Percentiles rank a stretch among this genome's conserved stretches.
Evolutionary conservation across 2,888 invertebrate species (phyloP).

Genomic region (Leptopterna dolabrata): DNA sequence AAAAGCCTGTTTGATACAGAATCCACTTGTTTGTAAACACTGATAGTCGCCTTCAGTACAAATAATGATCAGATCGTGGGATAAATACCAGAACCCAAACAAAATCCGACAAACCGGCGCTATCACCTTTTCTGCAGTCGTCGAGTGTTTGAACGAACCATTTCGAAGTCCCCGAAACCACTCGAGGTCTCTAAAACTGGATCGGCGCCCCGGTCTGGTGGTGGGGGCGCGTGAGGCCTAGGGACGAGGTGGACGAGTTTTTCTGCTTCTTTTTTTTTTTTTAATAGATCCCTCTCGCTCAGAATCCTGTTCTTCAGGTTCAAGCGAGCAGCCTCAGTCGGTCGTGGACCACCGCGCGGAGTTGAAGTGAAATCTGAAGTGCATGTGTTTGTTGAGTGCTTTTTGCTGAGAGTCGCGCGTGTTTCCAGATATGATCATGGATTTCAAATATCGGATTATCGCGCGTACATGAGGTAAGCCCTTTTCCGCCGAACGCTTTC

Average conservation of each 20-base stretch:
- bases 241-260: constrained; percentile 50
- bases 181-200: constrained; percentile 52
- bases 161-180: constrained; percentile 37
- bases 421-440: background rate
- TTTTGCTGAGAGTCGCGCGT: background rate
- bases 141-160: background rate
- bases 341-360: constrained; percentile 47
- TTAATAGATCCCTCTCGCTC: constrained; percentile 14
- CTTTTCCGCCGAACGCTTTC: background rate
- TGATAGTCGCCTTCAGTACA: background rate
- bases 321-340: constrained; percentile 42
- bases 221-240: constrained; percentile 22
- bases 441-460: background rate
- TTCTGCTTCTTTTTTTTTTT: constrained; percentile 19
- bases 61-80: background rate
- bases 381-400: background rate
- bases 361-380: background rate
- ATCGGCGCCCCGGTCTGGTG: constrained; percentile 42
- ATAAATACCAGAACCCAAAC: background rate
- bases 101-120: background rate
- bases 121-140: background rate
- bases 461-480: constrained; percentile 5
- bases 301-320: constrained; percentile 50
- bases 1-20: background rate
- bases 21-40: background rate